Evolutionary conservation across 2,113 vertebrate genomes (phyloP).

Genomic region (Rattus norvegicus): GRCr8 NC_086028.1:32763001-32763500

Average conservation of each 20-base stretch:
- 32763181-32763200: neutral
- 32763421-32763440: neutral
- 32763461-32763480: neutral
- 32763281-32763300: neutral
- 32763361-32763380: neutral
- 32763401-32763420: neutral
- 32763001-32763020: neutral
- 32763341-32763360: neutral
- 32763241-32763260: neutral
- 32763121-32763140: neutral
- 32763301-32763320: neutral
- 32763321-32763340: neutral
- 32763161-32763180: neutral
- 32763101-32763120: neutral
- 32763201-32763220: neutral
- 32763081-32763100: neutral
- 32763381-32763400: neutral
- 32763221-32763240: constrained; percentile 1
- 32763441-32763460: neutral
- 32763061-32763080: neutral
- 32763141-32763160: neutral
- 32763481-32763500: neutral
- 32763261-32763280: neutral
- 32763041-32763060: neutral
- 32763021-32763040: neutral